Conservation (phyloP, 2,888 invertebrate species). For the Dyspetes luteomarginatus region DNA sequence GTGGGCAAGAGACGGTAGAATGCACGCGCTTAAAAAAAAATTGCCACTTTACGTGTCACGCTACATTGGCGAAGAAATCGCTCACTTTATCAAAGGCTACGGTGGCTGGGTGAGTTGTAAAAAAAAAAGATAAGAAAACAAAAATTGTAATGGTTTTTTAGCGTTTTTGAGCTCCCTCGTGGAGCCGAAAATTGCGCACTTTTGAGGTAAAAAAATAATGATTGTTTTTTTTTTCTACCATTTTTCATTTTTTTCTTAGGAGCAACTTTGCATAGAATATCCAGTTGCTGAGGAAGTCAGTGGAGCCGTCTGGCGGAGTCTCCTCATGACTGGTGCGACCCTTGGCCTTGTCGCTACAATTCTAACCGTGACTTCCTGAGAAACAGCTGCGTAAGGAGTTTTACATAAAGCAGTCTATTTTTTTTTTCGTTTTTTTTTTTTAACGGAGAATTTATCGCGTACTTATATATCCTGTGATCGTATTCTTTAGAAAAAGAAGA, state of each 20-base stretch:
- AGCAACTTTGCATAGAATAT: conserved; percentile 81
- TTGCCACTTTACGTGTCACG: conserved; percentile 82
- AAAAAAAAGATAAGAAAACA: conserved; percentile 4
- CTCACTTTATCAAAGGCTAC: conserved; percentile 82
- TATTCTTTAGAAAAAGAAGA: conserved; percentile 67
- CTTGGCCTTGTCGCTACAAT: conserved; percentile 81
- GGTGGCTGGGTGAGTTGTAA: conserved; percentile 83
- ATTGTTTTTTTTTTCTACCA: neutral
- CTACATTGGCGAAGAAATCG: conserved; percentile 82
- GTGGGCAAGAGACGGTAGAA: conserved; percentile 81
- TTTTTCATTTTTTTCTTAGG: conserved; percentile 71
- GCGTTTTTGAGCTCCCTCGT: too few relatives aligned
- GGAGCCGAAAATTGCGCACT: too few relatives aligned
- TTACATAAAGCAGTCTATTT: conserved; percentile 33
- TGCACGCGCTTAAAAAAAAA: conserved; percentile 79
- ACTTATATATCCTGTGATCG: conserved; percentile 76
- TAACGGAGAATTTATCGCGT: conserved; percentile 56
- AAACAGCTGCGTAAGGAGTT: conserved; percentile 49
- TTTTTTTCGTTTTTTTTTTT: conserved; percentile 30
- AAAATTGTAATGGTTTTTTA: conserved; percentile 1
- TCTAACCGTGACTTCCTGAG: conserved; percentile 81
- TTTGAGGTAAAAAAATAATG: too few relatives aligned
- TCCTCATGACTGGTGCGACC: conserved; percentile 81
- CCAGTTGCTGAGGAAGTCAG: conserved; percentile 82
- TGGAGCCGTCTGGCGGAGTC: conserved; percentile 81